Evolutionary conservation across 2,113 vertebrate genomes (phyloP), one percentile per base, ranked within the genome.

Genomic region (Pleuronectes platessa): DNA sequence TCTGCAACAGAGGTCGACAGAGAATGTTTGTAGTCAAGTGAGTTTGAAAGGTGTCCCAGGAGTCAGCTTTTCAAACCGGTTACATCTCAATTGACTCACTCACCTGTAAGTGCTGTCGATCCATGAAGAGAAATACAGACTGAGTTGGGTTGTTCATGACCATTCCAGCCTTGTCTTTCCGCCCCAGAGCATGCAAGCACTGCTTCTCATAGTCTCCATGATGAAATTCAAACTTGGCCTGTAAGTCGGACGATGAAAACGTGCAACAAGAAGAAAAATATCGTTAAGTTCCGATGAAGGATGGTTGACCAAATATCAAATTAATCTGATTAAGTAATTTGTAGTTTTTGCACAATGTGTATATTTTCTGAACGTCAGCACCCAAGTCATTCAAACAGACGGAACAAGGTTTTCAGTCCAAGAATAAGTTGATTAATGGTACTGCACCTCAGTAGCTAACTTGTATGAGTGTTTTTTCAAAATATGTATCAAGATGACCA

Each of bases 181-280:
- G 96, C 94, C 97, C 96, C 94, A 97, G 93, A 92, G 97, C 97
- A 73, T 98, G 98, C 95, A 99, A 94, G 96, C 97, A 98, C 96
- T 99, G 98, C 93, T 99, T 99, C 94, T 99, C 98, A 62, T 99
- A 99, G 95, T 99, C 98, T 93, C 96, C 96, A 1, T 99, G 97
- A 96, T 99, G 96, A 97, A 99, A 99, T 88, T 99, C 98, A 95
- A 99, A 99, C 95, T 97, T 99, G 95, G 96, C 97, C 98, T 99
- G 80, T 31, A 54, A 77, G 82, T 40, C 23, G 71, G 1, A 81
- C 14, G n/a, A 70, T 10, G 10, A 15, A 70, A 10, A 10, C 49
- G 17, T 82, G 65, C 74, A 26, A 18, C 21, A 31, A 63, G 2
- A 45, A 26, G 12, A 10, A 55, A 55, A 11, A 70, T 54, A 61